These are phyloP conservation scores for Salvator merianae DNA, from an alignment of 2,113 vertebrate species.

Conservation along the genomic window DNA sequence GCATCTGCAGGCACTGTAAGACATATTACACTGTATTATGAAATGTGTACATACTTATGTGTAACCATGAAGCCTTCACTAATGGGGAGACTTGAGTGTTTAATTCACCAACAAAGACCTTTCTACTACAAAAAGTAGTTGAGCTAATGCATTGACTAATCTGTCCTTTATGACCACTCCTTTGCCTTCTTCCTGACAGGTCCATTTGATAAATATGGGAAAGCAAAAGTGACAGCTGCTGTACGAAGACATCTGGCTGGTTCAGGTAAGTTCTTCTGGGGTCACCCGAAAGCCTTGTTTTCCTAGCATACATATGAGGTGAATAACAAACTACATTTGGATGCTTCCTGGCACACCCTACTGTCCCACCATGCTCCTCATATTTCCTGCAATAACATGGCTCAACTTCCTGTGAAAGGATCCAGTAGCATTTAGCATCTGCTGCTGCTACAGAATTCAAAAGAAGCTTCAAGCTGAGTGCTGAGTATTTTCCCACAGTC, in stretches of 20 bases:
- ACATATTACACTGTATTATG: too few species aligned
- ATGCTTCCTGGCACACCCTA: slow-evolving; percentile 9
- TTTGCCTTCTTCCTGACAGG: not conserved
- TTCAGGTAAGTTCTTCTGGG: not conserved
- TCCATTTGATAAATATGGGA: slow-evolving; percentile 13
- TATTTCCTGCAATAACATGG: slow-evolving; percentile 8
- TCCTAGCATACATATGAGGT: not conserved
- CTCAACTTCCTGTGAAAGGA: slow-evolving; percentile 6
- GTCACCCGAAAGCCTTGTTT: not conserved
- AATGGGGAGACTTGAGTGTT: too few species aligned
- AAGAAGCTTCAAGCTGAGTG: not conserved
- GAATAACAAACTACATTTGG: slow-evolving; percentile 6
- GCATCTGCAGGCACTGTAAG: too few species aligned
- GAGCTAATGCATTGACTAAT: too few species aligned
- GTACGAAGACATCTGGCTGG: not conserved
- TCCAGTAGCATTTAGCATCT: not conserved
- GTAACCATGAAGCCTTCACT: too few species aligned
- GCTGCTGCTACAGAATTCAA: not conserved
- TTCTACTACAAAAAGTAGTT: too few species aligned
- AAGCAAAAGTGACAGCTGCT: not conserved
- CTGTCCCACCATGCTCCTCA: not conserved
- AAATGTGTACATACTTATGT: too few species aligned
- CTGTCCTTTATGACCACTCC: not conserved
- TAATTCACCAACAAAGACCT: too few species aligned
- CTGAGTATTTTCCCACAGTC: slow-evolving; percentile 24